A percentile compares a stretch with the other conserved stretches of the same genome.
These are phyloP conservation scores for Drosophila sturtevanti DNA, from an alignment of 1,140 invertebrate genomes.

Conservation along the genomic window DNA sequence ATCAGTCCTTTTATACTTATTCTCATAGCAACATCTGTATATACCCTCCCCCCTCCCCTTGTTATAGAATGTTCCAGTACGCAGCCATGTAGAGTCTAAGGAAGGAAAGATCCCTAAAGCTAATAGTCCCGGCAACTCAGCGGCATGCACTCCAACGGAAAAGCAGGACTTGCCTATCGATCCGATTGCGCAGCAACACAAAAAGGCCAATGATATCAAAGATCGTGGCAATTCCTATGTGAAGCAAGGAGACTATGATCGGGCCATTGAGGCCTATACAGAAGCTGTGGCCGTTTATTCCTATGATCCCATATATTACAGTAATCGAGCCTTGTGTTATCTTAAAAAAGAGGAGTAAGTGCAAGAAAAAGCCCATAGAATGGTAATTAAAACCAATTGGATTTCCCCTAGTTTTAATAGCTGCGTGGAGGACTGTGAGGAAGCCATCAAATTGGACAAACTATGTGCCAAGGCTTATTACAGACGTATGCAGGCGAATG, in stretches of 20 bases:
- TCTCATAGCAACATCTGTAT: not conserved
- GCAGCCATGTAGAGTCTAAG: slow-evolving; percentile 50
- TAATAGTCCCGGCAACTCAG: slow-evolving; percentile 32
- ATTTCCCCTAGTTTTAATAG: slow-evolving; percentile 50
- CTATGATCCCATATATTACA: slow-evolving; percentile 91
- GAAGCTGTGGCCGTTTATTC: slow-evolving; percentile 90
- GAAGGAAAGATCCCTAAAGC: not conserved
- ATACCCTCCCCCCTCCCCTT: not conserved
- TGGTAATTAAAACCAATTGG: not conserved
- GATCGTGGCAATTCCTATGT: slow-evolving; percentile 92
- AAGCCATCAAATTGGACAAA: slow-evolving; percentile 66
- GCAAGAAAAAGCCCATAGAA: not conserved
- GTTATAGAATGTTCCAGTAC: slow-evolving; percentile 47
- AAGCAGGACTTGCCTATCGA: slow-evolving; percentile 64
- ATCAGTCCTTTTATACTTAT: not conserved
- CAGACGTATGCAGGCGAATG: slow-evolving; percentile 81
- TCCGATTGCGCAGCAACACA: slow-evolving; percentile 75
- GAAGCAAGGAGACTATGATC: slow-evolving; percentile 89
- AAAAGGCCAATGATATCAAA: slow-evolving; percentile 83
- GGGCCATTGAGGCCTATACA: slow-evolving; percentile 92
- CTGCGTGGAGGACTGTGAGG: slow-evolving; percentile 73
- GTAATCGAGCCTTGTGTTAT: slow-evolving; percentile 94
- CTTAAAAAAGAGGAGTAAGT: slow-evolving; percentile 91
- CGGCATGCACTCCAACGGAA: slow-evolving; percentile 60
- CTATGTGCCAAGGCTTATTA: slow-evolving; percentile 76